Conservation (phyloP, 2,888 invertebrate genomes). For the Hypselothyrea guttata region DNA sequence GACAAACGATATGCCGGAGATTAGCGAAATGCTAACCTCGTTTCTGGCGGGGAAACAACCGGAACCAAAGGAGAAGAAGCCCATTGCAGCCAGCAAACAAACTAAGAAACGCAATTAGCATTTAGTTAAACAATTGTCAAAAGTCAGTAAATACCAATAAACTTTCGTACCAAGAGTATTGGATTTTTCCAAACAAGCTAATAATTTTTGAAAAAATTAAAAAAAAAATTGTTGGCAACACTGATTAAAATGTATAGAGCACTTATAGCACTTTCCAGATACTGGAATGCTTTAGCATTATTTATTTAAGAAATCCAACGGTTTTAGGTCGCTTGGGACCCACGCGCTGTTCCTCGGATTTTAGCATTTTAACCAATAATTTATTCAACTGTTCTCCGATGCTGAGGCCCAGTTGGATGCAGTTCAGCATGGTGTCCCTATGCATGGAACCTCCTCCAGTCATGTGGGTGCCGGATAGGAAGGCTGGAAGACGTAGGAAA, state of each 20-base stretch:
- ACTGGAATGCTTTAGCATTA: too few relatives aligned
- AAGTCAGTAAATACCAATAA: slow-evolving; percentile 40
- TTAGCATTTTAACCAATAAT: slow-evolving; percentile 86
- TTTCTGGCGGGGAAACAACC: slow-evolving; percentile 89
- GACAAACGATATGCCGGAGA: slow-evolving; percentile 94
- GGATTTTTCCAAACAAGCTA: too few relatives aligned
- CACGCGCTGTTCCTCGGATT: slow-evolving; percentile 84
- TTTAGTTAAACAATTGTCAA: slow-evolving; percentile 41
- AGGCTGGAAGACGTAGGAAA: slow-evolving; percentile 60
- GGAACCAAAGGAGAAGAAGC: slow-evolving; percentile 80
- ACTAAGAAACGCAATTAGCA: slow-evolving; percentile 80
- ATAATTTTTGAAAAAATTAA: too few relatives aligned
- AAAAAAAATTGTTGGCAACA: too few relatives aligned
- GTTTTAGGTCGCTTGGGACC: slow-evolving; percentile 75
- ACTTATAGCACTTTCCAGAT: too few relatives aligned
- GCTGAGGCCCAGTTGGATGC: slow-evolving; percentile 88
- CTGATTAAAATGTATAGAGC: too few relatives aligned
- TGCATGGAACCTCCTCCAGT: slow-evolving; percentile 91
- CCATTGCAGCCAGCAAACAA: slow-evolving; percentile 75
- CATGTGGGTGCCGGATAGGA: slow-evolving; percentile 85
- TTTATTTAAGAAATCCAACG: slow-evolving; percentile 80
- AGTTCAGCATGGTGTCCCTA: slow-evolving; percentile 87
- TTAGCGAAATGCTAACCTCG: slow-evolving; percentile 96
- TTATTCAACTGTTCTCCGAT: slow-evolving; percentile 88
- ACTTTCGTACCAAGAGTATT: slow-evolving; percentile 40